Conservation (phyloP, 2,797 vertebrate species). For the Poeciliopsis paucimaculata region DNA sequence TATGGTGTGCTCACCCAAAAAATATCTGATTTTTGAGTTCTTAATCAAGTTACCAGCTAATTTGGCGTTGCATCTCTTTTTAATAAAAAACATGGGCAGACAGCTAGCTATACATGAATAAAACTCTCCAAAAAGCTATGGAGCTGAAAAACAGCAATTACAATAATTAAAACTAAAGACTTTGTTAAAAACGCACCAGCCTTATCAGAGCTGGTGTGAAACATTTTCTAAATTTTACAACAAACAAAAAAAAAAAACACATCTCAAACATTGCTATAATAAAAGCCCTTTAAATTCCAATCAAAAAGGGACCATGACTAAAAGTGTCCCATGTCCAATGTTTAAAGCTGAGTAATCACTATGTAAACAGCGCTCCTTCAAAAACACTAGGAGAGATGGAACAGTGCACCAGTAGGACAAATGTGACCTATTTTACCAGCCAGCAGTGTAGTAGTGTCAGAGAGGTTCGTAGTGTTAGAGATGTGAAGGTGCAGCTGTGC, state of each 20-base stretch:
- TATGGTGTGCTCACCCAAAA: not conserved
- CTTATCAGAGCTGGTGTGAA: conserved; percentile 25
- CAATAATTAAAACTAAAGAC: conserved; percentile 4
- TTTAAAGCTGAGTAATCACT: conserved; percentile 14
- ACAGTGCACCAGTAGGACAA: conserved; percentile 4
- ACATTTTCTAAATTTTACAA: conserved; percentile 6
- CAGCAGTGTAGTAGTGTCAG: conserved; percentile 3
- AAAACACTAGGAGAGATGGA: conserved; percentile 12
- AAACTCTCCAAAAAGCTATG: conserved; percentile 15
- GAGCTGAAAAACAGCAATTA: conserved; percentile 19
- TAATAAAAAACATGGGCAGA: conserved; percentile 8
- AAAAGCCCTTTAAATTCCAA: conserved; percentile 27
- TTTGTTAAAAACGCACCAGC: conserved; percentile 30
- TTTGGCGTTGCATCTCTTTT: not conserved
- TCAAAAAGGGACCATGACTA: not conserved
- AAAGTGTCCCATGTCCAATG: not conserved
- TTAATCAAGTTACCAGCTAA: not conserved
- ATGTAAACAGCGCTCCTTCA: conserved; percentile 8
- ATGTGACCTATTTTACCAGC: not conserved
- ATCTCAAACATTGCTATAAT: conserved; percentile 11
- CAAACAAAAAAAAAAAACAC: not conserved
- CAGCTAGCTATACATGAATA: conserved; percentile 22
- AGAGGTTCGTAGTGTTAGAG: conserved; percentile 4
- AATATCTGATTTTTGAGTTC: not conserved
- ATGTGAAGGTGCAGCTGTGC: conserved; percentile 50